Base-by-base conservation (phyloP, 2,888 invertebrate species). In the Xanthorhoe spadicearia region DNA sequence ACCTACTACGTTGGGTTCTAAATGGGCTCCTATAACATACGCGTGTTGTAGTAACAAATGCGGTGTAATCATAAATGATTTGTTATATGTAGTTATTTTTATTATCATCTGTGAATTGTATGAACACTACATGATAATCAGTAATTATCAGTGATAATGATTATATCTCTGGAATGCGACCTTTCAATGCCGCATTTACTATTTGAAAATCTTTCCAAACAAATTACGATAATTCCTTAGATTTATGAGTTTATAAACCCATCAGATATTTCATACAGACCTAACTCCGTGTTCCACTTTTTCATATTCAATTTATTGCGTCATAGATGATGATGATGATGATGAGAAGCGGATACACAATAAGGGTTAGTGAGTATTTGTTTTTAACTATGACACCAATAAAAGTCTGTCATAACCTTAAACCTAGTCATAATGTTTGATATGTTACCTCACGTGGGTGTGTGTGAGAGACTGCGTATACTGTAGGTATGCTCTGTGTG, bases 361-460 rank as follows among this genome's bases (percentile, higher is more conserved):
- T 48, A 62, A 59, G 57, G 66, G 32, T 66, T 51, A 56, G 60
- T 63, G 57, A 38, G 56, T 50, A 52, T 61, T 60, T 57, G 55
- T 57, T 60, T 57, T 57, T 43, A 68, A 68, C 80, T 76, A 79
- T 78, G 71, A 75, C 73, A 73, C 76, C 75, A 79, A 80, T 82
- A 82, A 83, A 81, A 79, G 79, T 82, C 75, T 83, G 80, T 82
- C 83, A 82, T 23, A 23, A 23, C 23, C 23, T 23, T n/a, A 78
- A 77, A 71, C 56, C 38, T 51, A 62, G 43, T 57, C 56, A 52
- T 54, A 58, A 64, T 75, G 78, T 79, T 83, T 83, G 80, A 82
- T 82, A 78, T 78, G 59, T 61, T 69, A 72, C 73, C 74, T 75
- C 68, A 63, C 77, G 76, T 78, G 75, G 68, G 76, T 78, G 79